Conservation (phyloP, 2,888 invertebrate species). For the Leucozona laternaria region DNA sequence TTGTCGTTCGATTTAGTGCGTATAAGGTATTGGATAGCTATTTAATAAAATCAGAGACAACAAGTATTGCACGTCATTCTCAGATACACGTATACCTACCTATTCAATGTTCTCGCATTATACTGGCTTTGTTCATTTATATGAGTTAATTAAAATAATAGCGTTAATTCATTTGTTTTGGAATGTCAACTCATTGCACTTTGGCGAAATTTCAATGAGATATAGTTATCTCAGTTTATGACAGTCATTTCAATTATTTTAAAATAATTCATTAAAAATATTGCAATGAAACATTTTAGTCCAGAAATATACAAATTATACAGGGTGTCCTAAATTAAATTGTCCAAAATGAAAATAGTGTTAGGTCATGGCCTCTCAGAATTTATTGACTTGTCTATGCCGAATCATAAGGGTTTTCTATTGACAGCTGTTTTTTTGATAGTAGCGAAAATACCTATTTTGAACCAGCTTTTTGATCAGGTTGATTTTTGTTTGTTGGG, state of each 20-base stretch:
- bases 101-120: background rate
- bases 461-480: too few relatives aligned
- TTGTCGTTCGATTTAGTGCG: background rate
- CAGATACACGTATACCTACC: background rate
- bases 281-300: too few relatives aligned
- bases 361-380: too few relatives aligned
- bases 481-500: too few relatives aligned
- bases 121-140: background rate
- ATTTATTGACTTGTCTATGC: too few relatives aligned
- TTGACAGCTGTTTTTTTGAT: too few relatives aligned
- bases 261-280: too few relatives aligned
- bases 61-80: background rate
- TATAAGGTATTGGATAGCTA: background rate
- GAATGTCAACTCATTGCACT: background rate
- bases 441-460: too few relatives aligned
- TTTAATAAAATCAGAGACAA: background rate
- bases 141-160: background rate
- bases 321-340: too few relatives aligned
- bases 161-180: conserved; percentile 3
- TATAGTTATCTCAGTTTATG: background rate
- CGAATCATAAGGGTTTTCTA: too few relatives aligned
- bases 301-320: too few relatives aligned
- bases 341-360: too few relatives aligned
- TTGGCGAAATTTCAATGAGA: background rate
- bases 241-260: background rate